Evolutionary conservation across 2,797 vertebrate genomes (phyloP).

Genomic region (Gallinago nigripennis): DNA sequence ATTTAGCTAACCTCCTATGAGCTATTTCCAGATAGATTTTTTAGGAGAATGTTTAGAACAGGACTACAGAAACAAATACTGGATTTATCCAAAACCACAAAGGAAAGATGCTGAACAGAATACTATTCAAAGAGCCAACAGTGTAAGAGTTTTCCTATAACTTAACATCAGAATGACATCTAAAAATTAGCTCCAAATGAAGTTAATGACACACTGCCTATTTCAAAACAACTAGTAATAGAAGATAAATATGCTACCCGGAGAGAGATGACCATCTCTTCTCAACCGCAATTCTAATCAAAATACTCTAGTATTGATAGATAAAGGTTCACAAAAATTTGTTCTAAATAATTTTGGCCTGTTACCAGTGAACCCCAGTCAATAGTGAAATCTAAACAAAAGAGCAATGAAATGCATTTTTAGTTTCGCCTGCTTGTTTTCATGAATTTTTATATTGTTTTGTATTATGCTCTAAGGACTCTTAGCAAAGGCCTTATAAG

Average conservation of each 20-base stretch:
- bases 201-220: not conserved
- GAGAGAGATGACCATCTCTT: not conserved
- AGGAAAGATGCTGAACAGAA: not conserved
- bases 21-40: not conserved
- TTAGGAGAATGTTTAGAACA: not conserved
- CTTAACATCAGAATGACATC: not conserved
- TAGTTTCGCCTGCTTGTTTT: not conserved
- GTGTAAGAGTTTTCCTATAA: not conserved
- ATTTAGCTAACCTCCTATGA: not conserved
- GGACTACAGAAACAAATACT: not conserved
- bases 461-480: not conserved
- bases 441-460: not conserved
- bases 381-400: not conserved
- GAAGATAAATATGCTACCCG: not conserved
- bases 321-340: not conserved
- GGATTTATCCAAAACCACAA: not conserved
- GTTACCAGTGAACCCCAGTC: not conserved
- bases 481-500: not conserved
- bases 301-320: not conserved
- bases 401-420: not conserved
- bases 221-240: not conserved
- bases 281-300: not conserved
- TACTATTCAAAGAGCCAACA: not conserved
- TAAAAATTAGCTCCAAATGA: not conserved
- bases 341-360: not conserved